Percentiles rank a stretch among this genome's conserved stretches.
phyloP scores from a whole-genome alignment of 1,140 invertebrate species.

The Theocolax elegans region DNA sequence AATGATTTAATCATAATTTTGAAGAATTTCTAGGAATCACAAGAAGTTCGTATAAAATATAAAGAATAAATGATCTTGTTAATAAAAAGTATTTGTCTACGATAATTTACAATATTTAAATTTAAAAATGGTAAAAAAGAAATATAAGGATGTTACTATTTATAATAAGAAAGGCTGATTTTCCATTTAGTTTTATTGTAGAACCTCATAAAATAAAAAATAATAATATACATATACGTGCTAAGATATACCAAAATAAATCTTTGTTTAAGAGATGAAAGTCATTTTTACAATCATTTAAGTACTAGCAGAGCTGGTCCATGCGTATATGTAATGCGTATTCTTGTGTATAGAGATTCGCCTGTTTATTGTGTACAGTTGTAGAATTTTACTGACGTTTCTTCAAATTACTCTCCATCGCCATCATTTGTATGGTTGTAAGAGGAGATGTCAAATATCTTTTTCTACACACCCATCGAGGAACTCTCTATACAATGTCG shows the following conservation, averaged over 20 bases:
- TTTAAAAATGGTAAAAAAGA: constrained; percentile 1
- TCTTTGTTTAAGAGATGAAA: constrained; percentile 12
- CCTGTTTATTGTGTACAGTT: constrained; percentile 3
- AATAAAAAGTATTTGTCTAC: too few species aligned
- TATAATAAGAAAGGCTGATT: constrained; percentile 32
- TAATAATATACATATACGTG: neutral
- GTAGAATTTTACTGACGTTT: constrained; percentile 16
- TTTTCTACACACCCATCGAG: constrained; percentile 27
- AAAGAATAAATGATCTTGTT: too few species aligned
- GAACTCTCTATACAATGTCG: neutral
- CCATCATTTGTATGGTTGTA: neutral
- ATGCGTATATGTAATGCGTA: neutral
- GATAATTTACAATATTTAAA: neutral
- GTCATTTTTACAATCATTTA: constrained; percentile 19
- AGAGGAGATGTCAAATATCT: neutral
- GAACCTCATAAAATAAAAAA: neutral
- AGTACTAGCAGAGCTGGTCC: neutral
- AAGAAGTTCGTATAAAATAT: too few species aligned
- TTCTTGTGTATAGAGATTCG: neutral
- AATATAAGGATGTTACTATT: constrained; percentile 7
- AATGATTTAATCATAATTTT: too few species aligned
- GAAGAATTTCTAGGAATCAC: too few species aligned
- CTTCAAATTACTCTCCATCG: constrained; percentile 19
- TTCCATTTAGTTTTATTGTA: constrained; percentile 18
- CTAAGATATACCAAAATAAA: constrained; percentile 11